A percentile compares a stretch with the other conserved stretches of the same genome.
Conservation (phyloP, 2,113 vertebrate species). For the Oncorhynchus keta region DNA sequence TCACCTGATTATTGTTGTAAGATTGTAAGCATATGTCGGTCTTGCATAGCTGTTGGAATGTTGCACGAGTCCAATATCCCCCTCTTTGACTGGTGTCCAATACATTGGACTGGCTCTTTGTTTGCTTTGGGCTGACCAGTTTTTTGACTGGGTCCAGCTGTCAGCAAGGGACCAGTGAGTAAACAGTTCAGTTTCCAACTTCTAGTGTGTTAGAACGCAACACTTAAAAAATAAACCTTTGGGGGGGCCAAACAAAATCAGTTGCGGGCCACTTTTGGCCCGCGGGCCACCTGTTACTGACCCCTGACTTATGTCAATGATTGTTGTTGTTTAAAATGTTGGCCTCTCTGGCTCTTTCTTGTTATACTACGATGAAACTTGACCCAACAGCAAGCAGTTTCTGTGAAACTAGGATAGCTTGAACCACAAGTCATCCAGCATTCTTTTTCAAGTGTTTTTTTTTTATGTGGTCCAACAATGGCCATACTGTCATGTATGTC, state of each 20-base stretch:
- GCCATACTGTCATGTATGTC: no score
- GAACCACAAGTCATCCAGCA: no score
- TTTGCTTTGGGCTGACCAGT: neutral
- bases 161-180: neutral
- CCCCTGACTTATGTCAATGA: neutral
- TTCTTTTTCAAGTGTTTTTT: no score
- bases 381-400: no score
- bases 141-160: neutral
- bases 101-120: neutral
- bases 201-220: neutral
- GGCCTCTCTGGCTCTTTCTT: neutral
- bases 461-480: no score
- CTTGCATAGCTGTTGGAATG: neutral
- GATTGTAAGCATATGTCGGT: slow-evolving; percentile 1
- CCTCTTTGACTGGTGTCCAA: neutral
- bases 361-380: no score
- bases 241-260: neutral
- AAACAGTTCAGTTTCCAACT: neutral
- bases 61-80: neutral
- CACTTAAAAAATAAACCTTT: neutral
- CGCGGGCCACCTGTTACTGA: no score
- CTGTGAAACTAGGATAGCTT: no score
- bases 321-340: neutral
- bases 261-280: no score
- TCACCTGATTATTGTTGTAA: slow-evolving; percentile 9